Percentiles rank a stretch among this genome's conserved stretches.
phyloP scores from a whole-genome alignment of 1,140 invertebrate genomes.

The Brachionus angularis region DNA sequence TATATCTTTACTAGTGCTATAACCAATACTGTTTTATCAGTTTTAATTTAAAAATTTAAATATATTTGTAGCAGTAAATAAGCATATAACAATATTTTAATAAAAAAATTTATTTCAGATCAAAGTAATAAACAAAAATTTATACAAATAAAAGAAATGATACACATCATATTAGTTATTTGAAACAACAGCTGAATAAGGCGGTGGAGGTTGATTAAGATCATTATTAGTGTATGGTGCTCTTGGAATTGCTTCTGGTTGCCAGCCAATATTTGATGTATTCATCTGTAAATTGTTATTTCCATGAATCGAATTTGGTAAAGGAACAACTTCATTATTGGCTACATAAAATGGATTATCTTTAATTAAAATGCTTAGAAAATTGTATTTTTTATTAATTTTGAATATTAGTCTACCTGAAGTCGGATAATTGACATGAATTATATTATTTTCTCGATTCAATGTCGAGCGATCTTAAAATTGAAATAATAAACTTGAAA shows the following conservation, averaged over 20 bases:
- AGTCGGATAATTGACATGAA: constrained; percentile 11
- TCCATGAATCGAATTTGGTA: constrained; percentile 3
- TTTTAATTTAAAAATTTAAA: too few relatives aligned
- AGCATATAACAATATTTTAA: too few relatives aligned
- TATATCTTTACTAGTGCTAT: too few relatives aligned
- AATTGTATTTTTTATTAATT: too few relatives aligned
- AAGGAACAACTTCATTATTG: constrained; percentile 1
- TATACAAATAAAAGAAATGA: too few relatives aligned
- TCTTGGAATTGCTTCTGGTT: neutral
- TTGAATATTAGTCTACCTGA: too few relatives aligned
- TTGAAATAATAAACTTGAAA: neutral
- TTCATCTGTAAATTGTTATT: neutral
- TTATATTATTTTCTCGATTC: neutral
- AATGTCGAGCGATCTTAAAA: neutral
- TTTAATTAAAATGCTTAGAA: too few relatives aligned
- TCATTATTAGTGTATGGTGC: neutral
- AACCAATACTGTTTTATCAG: too few relatives aligned
- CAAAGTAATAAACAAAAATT: too few relatives aligned
- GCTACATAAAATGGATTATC: constrained; percentile 13
- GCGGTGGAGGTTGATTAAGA: neutral
- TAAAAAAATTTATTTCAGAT: too few relatives aligned
- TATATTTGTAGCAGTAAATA: too few relatives aligned
- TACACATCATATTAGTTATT: neutral
- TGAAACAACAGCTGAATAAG: constrained; percentile 23
- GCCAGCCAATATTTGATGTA: neutral